phyloP scores from a whole-genome alignment of 2,888 invertebrate genomes.

The Tuta absoluta region DNA sequence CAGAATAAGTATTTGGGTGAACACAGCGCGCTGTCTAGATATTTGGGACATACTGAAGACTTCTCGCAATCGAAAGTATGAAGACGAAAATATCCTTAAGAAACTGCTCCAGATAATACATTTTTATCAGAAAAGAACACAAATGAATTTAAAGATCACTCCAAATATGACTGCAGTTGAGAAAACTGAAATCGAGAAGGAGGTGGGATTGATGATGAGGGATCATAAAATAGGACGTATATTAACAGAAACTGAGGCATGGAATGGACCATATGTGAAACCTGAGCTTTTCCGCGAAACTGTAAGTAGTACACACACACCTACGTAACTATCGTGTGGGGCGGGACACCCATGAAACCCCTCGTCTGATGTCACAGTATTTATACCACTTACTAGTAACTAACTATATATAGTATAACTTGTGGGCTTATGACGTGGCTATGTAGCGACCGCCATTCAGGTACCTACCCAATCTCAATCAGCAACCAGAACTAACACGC shows the following conservation, averaged over 20 bases:
- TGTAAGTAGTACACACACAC: slow-evolving; percentile 1
- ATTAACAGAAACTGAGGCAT: slow-evolving; percentile 37
- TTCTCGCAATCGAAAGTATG: slow-evolving; percentile 49
- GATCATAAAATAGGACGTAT: slow-evolving; percentile 45
- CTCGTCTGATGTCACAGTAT: too few relatives aligned
- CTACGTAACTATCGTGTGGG: neutral
- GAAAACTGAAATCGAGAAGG: slow-evolving; percentile 53
- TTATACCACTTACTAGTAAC: too few relatives aligned
- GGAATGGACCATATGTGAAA: slow-evolving; percentile 52
- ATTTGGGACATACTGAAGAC: slow-evolving; percentile 62
- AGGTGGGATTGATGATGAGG: slow-evolving; percentile 45
- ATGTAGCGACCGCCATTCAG: too few relatives aligned
- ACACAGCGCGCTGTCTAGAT: slow-evolving; percentile 56
- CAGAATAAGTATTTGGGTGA: slow-evolving; percentile 56
- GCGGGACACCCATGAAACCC: too few relatives aligned
- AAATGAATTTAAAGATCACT: neutral
- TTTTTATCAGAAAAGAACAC: slow-evolving; percentile 44
- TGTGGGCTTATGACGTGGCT: too few relatives aligned
- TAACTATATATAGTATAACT: too few relatives aligned
- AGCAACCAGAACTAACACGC: too few relatives aligned
- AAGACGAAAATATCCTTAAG: slow-evolving; percentile 50
- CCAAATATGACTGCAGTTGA: slow-evolving; percentile 44
- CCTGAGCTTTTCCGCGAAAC: slow-evolving; percentile 50
- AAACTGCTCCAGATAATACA: slow-evolving; percentile 59
- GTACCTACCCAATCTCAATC: too few relatives aligned